These are phyloP conservation scores for Corvus hawaiiensis DNA, from an alignment of 2,113 vertebrate genomes.

Conservation along the genomic window DNA sequence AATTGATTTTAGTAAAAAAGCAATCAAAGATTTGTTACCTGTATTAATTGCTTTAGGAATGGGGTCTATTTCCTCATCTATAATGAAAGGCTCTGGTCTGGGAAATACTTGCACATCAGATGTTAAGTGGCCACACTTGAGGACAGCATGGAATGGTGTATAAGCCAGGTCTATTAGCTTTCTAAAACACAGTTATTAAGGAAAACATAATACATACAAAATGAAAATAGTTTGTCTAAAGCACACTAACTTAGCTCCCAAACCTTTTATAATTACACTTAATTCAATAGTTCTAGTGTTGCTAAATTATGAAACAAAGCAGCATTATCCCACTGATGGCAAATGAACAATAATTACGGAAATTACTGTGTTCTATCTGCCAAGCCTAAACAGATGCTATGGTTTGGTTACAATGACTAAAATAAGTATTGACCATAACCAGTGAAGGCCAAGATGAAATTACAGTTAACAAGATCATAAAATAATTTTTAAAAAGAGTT, in stretches of 20 bases:
- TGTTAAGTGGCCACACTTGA: constrained; percentile 93
- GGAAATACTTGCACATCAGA: constrained; percentile 98
- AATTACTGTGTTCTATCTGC: background rate
- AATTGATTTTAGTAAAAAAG: background rate
- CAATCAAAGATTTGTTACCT: constrained; percentile 72
- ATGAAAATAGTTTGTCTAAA: background rate
- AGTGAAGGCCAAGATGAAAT: background rate
- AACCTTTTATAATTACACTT: background rate
- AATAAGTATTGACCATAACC: background rate
- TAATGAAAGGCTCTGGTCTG: constrained; percentile 88
- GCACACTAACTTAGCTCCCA: background rate
- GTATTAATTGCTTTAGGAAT: constrained; percentile 86
- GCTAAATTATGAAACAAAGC: background rate
- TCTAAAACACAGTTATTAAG: constrained; percentile 68
- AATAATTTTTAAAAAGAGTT: background rate
- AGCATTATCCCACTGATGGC: background rate
- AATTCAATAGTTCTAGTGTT: background rate
- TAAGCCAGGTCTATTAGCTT: constrained; percentile 95
- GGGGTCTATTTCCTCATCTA: constrained; percentile 95
- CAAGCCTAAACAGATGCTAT: background rate
- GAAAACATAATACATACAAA: background rate
- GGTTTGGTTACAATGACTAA: background rate
- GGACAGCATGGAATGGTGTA: constrained; percentile 91
- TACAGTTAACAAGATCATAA: background rate
- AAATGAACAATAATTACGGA: background rate